phyloP scores from a whole-genome alignment of 2,888 invertebrate species.

The Saturnia japonica region DNA sequence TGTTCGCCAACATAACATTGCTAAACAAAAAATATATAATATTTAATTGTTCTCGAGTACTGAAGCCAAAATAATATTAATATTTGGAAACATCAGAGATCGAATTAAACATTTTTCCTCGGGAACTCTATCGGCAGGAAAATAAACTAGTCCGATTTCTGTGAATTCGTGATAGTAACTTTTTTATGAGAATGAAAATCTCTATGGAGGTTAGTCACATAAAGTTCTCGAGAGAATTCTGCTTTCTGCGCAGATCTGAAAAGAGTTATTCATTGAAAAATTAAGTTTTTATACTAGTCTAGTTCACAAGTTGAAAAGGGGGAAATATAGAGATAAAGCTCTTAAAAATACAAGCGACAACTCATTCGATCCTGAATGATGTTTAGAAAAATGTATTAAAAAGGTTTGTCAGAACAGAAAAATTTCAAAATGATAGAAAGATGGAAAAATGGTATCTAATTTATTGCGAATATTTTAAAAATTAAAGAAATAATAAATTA shows the following conservation, averaged over 20 bases:
- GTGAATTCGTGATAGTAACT: constrained; percentile 77
- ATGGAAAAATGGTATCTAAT: too few relatives aligned
- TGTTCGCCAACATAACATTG: background rate
- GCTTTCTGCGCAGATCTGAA: constrained; percentile 63
- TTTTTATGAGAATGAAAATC: constrained; percentile 77
- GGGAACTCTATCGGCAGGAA: constrained; percentile 66
- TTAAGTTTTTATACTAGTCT: constrained; percentile 49
- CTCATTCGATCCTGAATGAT: too few relatives aligned
- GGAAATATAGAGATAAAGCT: too few relatives aligned
- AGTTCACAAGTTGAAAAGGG: too few relatives aligned
- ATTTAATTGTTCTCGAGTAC: background rate
- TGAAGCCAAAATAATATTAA: constrained; percentile 44
- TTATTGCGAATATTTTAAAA: too few relatives aligned
- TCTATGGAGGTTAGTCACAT: constrained; percentile 72
- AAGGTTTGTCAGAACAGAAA: too few relatives aligned
- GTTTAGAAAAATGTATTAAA: too few relatives aligned
- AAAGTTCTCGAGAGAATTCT: constrained; percentile 68
- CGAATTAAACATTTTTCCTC: constrained; percentile 64
- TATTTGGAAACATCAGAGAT: constrained; percentile 44
- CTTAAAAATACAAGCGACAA: too few relatives aligned
- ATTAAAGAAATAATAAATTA: too few relatives aligned
- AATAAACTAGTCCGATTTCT: constrained; percentile 71
- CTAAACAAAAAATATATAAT: background rate
- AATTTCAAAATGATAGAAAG: too few relatives aligned
- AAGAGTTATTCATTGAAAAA: constrained; percentile 67